phyloP scores from a whole-genome alignment of 2,797 vertebrate species.

The Fundulus diaphanus region DNA sequence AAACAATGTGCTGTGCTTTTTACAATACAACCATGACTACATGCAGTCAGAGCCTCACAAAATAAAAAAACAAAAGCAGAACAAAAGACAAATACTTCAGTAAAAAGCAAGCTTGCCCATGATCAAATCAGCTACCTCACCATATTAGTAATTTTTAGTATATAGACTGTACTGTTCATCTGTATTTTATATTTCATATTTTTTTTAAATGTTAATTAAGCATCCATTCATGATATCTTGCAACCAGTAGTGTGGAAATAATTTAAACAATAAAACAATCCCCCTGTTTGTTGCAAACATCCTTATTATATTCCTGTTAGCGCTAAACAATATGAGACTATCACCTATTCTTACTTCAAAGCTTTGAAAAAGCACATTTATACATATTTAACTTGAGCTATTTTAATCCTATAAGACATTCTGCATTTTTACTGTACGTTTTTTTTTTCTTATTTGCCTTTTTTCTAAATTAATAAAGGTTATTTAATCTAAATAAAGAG shows the following conservation, averaged over 20 bases:
- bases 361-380: not conserved
- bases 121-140: not conserved
- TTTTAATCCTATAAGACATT: not conserved
- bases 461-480: not conserved
- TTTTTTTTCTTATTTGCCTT: not conserved
- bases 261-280: not conserved
- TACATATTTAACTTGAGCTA: not conserved
- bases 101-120: not conserved
- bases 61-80: too few relatives aligned
- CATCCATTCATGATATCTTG: not conserved
- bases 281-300: not conserved
- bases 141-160: not conserved
- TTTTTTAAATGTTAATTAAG: not conserved
- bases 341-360: not conserved
- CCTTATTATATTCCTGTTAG: not conserved
- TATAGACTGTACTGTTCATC: not conserved
- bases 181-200: too few relatives aligned
- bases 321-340: not conserved
- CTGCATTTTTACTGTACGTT: not conserved
- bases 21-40: not conserved
- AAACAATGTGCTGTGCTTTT: not conserved
- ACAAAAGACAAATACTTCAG: not conserved
- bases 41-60: not conserved
- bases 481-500: not conserved
- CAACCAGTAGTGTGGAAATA: not conserved